Evolutionary conservation across 2,797 vertebrate genomes (phyloP), one percentile per base, ranked within the genome.

Genomic region (Danio jaintianensis): DNA sequence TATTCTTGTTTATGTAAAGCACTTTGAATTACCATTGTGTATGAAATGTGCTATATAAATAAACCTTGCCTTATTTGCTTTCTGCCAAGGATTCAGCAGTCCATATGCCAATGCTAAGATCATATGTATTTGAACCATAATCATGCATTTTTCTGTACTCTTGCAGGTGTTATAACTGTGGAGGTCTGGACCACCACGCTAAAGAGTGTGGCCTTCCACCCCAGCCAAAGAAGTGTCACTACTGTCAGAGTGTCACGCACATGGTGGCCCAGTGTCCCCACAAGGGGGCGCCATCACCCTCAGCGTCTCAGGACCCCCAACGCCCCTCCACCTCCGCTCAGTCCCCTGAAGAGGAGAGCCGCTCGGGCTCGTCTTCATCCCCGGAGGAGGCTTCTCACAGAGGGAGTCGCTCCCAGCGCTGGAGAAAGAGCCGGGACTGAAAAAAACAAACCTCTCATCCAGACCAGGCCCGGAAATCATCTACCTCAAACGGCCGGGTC

Each of bases 221-320:
- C 0, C 97, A 99, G 93, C 97, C 97, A 75, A 99, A 99, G 91
- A 98, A 96, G 91, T 99, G 97, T 92, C 97, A 99, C 91, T 99
- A 96, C 93, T 99, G 98, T 94, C 97, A 99, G 90, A 99, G 97
- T 89, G 94, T 97, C 20, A 93, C 93, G 80, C 97, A 99, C 91
- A 99, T 99, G 97, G 96, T 99, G 7, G 97, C 97, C 88, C 96
- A 94, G 79, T 99, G 97, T 88, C 96, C 97, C 6, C 90, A 92
- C 82, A 98, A 96, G 93, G 93, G 94, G 91, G 95, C 95, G 85
- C 93, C 92, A 66, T 78, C 85, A 75, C 90, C 93, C 18, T 89
- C 94, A 90, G 94, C 94, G 90, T 95, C 95, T 88, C 96, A 98
- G 95, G 97, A 96, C 86, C 91, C 89, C 84, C 89, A 91, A 58